Base-by-base conservation (phyloP, 2,888 invertebrate species). In the Mesoligia furuncula region DNA sequence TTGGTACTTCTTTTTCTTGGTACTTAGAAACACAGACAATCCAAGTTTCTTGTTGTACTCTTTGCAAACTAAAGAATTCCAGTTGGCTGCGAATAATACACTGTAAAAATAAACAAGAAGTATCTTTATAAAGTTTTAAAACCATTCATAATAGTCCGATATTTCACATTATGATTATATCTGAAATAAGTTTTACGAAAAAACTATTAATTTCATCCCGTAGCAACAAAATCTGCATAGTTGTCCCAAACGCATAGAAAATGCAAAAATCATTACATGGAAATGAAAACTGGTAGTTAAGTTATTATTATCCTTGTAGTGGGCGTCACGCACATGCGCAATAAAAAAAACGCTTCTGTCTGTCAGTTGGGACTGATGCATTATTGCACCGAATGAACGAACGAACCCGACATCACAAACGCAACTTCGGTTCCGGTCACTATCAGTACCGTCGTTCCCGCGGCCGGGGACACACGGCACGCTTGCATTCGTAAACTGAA, bases 281-380 rank as follows among this genome's bases (percentile, higher is more conserved):
- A 73, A 65, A 54, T 68, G 13, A 15, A 62, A 51, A 72, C 48
- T 42, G 48, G 13, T 59, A n/a, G 75, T 57, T 57, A 27, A 1
- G 17, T 57, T 48, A 36, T 57, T 48, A 36, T 72, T 69, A 48
- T 62, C 27, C 27, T 17, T 57, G 15, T 39, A 67, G 36, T 42
- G 0, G 42, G 5, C 6, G 24, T 59, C 13, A 13, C 62, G 39
- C 66, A 75, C 84, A 77, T 84, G 84, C 84, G 84, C 80, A 77
- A 15, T 51, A 36, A 8, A 20, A 20, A 9, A 27, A 62, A 39
- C 45, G 42, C 61, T 73, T 17, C 59, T 54, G 67, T 67, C 13
- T 42, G 2, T 73, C 48, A 73, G 65, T 65, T 74, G 24, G 51
- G 27, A 66, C 73, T 0, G n/a, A 61, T 77, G 84, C 84, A 65